These are phyloP conservation scores for Drosophila kuntzei DNA, from an alignment of 2,888 invertebrate species.

Conservation along the genomic window DNA sequence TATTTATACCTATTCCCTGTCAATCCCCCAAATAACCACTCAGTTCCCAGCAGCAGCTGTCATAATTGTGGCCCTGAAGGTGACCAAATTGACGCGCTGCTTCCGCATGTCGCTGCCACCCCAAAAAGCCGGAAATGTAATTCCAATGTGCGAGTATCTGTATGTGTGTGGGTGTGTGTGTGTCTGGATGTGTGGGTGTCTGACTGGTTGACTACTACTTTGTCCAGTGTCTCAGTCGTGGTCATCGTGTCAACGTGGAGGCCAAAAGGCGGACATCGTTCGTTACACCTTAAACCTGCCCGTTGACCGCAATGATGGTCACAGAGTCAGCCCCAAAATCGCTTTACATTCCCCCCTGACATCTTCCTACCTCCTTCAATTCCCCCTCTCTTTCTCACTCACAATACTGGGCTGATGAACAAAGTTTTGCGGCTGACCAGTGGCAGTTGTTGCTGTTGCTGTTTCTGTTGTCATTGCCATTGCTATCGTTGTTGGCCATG, in stretches of 20 bases:
- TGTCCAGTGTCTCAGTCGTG: constrained; percentile 49
- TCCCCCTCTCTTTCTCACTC: background rate
- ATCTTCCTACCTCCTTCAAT: background rate
- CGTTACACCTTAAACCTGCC: constrained; percentile 74
- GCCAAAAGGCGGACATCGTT: constrained; percentile 71
- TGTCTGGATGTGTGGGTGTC: constrained; percentile 8
- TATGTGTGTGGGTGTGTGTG: constrained; percentile 1
- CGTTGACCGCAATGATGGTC: constrained; percentile 79
- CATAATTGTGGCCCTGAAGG: constrained; percentile 75
- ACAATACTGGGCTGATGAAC: constrained; percentile 49
- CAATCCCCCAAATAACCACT: constrained; percentile 11
- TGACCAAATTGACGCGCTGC: constrained; percentile 64
- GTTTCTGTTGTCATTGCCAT: constrained; percentile 13
- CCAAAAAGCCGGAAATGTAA: constrained; percentile 74
- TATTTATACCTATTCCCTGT: constrained; percentile 50
- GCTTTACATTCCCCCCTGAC: constrained; percentile 47
- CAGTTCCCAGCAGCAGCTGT: constrained; percentile 57
- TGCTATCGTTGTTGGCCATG: constrained; percentile 31
- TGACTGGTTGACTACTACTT: constrained; percentile 24
- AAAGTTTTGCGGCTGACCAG: constrained; percentile 74
- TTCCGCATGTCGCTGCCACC: constrained; percentile 65
- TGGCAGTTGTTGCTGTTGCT: constrained; percentile 52
- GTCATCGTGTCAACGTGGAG: constrained; percentile 67
- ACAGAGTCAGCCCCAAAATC: constrained; percentile 71
- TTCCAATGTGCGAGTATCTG: constrained; percentile 29